Evolutionary conservation across 2,113 vertebrate genomes (phyloP).

Genomic region (Tringa solitaria): DNA sequence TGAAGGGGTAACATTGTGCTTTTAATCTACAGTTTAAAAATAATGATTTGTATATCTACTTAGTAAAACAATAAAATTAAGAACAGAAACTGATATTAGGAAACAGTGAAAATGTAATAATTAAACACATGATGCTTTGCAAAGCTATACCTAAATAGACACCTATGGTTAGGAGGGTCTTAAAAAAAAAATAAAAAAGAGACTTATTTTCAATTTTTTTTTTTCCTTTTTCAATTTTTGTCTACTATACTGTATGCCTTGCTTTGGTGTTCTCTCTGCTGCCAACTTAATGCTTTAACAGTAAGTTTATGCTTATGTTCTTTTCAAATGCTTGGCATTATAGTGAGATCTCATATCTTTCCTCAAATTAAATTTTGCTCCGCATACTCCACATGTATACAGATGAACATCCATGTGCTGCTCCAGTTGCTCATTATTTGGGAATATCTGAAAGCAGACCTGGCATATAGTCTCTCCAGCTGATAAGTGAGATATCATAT

Average conservation of each 20-base stretch:
- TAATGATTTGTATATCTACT: conserved; percentile 76
- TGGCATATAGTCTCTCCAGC: conserved; percentile 98
- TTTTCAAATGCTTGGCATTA: conserved; percentile 97
- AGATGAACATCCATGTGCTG: conserved; percentile 98
- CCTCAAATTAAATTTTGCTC: conserved; percentile 96
- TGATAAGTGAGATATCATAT: conserved; percentile 98
- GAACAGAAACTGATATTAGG: conserved; percentile 76
- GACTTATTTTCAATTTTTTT: conserved; percentile 52
- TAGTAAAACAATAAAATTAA: conserved; percentile 75
- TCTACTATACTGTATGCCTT: conserved; percentile 75
- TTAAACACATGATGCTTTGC: conserved; percentile 73
- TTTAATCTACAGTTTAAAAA: conserved; percentile 78
- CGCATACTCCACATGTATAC: conserved; percentile 96
- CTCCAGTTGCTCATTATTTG: conserved; percentile 91
- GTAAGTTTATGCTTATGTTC: conserved; percentile 74
- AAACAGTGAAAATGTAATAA: conserved; percentile 78
- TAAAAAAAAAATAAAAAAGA: conserved; percentile 52
- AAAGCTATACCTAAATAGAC: conserved; percentile 76
- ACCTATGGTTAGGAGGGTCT: conserved; percentile 71
- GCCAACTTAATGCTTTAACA: conserved; percentile 67
- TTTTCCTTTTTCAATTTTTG: conserved; percentile 44
- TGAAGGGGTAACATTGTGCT: conserved; percentile 76
- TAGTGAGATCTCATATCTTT: conserved; percentile 99
- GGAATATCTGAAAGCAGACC: conserved; percentile 99
- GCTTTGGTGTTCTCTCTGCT: conserved; percentile 80